These are phyloP conservation scores for Pyrrhosoma nymphula DNA, from an alignment of 2,888 invertebrate species.

Conservation along the genomic window DNA sequence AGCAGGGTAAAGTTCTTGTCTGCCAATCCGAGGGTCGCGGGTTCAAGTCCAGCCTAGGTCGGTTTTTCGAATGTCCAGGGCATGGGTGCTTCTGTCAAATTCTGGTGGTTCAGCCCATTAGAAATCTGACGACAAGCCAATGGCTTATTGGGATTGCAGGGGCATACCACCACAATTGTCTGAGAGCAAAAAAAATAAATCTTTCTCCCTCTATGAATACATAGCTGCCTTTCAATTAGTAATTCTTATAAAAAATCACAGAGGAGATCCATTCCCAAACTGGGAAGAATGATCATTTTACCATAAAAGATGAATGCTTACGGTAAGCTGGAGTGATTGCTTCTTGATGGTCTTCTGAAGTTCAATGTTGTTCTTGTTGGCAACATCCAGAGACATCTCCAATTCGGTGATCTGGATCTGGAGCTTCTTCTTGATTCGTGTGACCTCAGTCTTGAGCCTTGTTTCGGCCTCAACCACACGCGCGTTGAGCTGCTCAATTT, in stretches of 20 bases:
- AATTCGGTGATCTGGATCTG: constrained; percentile 98
- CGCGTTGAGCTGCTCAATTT: constrained; percentile 97
- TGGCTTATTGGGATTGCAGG: too few relatives aligned
- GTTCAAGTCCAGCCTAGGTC: too few relatives aligned
- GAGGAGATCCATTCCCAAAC: neutral
- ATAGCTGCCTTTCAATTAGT: neutral
- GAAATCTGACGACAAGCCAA: too few relatives aligned
- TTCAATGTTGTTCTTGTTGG: constrained; percentile 98
- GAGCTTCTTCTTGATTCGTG: constrained; percentile 99
- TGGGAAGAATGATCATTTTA: neutral
- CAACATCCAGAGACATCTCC: constrained; percentile 97
- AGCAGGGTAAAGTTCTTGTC: too few relatives aligned
- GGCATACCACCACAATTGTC: too few relatives aligned
- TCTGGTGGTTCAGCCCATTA: too few relatives aligned
- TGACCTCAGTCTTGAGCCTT: constrained; percentile 96
- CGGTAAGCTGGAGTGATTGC: constrained; percentile 93
- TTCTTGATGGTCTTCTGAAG: constrained; percentile 98
- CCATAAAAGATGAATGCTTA: constrained; percentile 74
- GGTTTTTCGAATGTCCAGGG: too few relatives aligned
- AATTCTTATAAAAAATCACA: neutral
- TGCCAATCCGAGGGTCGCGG: too few relatives aligned
- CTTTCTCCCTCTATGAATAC: neutral
- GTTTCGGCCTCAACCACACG: constrained; percentile 98
- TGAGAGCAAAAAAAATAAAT: too few relatives aligned
- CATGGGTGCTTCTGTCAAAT: too few relatives aligned